Percentiles rank a stretch among this genome's conserved stretches.
Evolutionary conservation across 2,113 vertebrate genomes (phyloP).

Genomic region (Elaphurus davidianus): DNA sequence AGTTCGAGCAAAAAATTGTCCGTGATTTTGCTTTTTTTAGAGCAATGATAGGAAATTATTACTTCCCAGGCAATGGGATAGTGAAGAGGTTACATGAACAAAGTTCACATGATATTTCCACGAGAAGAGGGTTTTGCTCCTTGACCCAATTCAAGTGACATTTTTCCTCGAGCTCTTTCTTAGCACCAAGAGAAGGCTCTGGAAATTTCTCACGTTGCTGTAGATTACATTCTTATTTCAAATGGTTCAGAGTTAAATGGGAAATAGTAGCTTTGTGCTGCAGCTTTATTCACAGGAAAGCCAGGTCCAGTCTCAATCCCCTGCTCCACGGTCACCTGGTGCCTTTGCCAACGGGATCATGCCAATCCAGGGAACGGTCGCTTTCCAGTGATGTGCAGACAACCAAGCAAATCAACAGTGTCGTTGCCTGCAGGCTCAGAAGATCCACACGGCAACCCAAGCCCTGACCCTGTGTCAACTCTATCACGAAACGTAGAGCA

Average conservation of each 20-base stretch:
- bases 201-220: background rate
- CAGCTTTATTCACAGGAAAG: background rate
- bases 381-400: no score
- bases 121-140: background rate
- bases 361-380: no score
- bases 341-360: no score
- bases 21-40: background rate
- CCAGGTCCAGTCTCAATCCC: accelerated
- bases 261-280: accelerated
- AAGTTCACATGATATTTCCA: background rate
- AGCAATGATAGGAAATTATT: background rate
- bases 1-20: background rate
- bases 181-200: background rate
- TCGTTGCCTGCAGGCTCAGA: background rate
- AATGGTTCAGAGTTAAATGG: background rate
- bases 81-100: background rate
- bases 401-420: accelerated
- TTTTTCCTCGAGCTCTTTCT: background rate
- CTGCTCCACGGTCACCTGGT: accelerated
- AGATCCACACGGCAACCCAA: accelerated
- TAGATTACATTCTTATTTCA: background rate
- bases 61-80: background rate
- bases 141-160: background rate
- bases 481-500: accelerated
- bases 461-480: accelerated